Conservation (phyloP, 2,888 invertebrate genomes). For the Hydropsyche betteni region DNA sequence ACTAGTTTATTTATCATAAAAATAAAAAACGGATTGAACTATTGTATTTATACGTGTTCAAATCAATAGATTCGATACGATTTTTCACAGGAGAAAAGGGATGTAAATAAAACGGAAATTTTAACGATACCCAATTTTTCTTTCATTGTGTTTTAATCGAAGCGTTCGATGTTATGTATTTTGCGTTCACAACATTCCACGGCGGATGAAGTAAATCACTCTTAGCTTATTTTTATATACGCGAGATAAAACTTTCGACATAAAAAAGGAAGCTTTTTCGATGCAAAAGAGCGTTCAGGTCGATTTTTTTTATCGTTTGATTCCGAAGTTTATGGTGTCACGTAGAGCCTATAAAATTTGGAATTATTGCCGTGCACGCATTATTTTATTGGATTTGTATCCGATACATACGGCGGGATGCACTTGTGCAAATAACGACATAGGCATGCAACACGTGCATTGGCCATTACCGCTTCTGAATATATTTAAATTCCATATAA, state of each 20-base stretch:
- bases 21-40: too few relatives aligned
- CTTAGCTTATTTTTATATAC: not conserved
- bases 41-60: too few relatives aligned
- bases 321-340: constrained; percentile 16
- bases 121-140: too few relatives aligned
- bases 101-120: too few relatives aligned
- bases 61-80: too few relatives aligned
- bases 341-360: constrained; percentile 25
- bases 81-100: too few relatives aligned
- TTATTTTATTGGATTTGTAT: constrained; percentile 29
- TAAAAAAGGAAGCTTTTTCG: not conserved
- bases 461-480: not conserved
- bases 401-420: constrained; percentile 9
- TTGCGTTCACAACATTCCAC: too few relatives aligned
- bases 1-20: too few relatives aligned
- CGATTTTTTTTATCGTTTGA: constrained; percentile 16
- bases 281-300: not conserved
- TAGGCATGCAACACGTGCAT: constrained; percentile 2
- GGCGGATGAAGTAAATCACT: constrained; percentile 7
- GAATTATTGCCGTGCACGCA: constrained; percentile 17
- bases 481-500: too few relatives aligned
- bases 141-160: too few relatives aligned
- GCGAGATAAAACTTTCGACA: constrained; percentile 11
- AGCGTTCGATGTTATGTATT: too few relatives aligned
- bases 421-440: constrained; percentile 27